Percentiles rank a stretch among this genome's conserved stretches.
phyloP scores from a whole-genome alignment of 2,888 invertebrate genomes.

The Rhogogaster chlorosoma region DNA sequence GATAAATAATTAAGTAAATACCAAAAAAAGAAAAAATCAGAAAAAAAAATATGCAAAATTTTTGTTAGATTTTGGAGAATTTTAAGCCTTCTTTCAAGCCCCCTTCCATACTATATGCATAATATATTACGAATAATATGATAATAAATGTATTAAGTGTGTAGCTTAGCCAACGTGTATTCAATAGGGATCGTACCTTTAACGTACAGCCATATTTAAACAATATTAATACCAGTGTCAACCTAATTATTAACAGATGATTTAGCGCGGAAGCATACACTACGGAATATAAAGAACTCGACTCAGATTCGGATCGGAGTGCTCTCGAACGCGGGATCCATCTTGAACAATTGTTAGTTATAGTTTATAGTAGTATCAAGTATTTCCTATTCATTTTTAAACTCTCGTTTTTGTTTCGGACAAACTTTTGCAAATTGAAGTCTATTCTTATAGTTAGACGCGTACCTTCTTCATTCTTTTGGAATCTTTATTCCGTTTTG shows the following conservation, averaged over 20 bases:
- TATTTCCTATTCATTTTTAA: background rate
- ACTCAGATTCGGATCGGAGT: conserved; percentile 75
- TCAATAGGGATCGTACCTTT: conserved; percentile 62
- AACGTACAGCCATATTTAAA: conserved; percentile 74
- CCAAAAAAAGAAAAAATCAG: background rate
- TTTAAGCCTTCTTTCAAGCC: conserved; percentile 20
- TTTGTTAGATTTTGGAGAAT: conserved; percentile 24
- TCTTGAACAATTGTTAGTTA: conserved; percentile 35
- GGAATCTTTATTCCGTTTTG: background rate
- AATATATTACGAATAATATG: conserved; percentile 69
- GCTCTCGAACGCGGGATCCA: conserved; percentile 62
- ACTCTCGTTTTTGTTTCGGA: background rate
- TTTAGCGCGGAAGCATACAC: conserved; percentile 77
- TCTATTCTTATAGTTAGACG: background rate
- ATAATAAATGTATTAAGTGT: conserved; percentile 77
- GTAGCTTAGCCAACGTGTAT: conserved; percentile 76
- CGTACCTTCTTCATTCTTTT: background rate
- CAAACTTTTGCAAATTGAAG: background rate
- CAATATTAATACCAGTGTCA: conserved; percentile 74
- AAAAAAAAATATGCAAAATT: background rate
- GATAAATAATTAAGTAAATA: background rate
- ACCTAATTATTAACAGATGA: conserved; percentile 61
- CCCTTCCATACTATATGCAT: conserved; percentile 40
- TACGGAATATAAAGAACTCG: conserved; percentile 67
- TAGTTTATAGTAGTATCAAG: background rate